A percentile compares a stretch with the other conserved stretches of the same genome.
These are phyloP conservation scores for Mimumesa dahlbomi DNA, from an alignment of 2,888 invertebrate species.

Conservation along the genomic window DNA sequence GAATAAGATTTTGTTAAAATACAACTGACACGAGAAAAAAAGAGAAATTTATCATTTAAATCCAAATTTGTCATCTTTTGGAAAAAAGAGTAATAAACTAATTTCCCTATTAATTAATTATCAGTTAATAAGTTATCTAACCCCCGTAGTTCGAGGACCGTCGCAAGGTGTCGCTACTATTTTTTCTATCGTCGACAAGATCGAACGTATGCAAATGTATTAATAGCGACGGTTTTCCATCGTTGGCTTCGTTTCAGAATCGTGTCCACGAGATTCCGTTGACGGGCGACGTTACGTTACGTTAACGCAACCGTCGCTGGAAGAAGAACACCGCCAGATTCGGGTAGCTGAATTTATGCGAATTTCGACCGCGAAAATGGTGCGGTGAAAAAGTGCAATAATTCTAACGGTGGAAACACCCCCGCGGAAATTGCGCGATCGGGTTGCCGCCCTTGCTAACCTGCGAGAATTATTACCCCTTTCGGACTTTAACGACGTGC, in stretches of 20 bases:
- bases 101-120: too few species aligned
- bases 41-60: too few species aligned
- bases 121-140: too few species aligned
- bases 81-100: too few species aligned
- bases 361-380: not conserved
- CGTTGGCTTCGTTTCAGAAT: slow-evolving; percentile 19
- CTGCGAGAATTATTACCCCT: slow-evolving; percentile 4
- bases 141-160: not conserved
- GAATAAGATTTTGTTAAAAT: too few species aligned
- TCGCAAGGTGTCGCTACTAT: not conserved
- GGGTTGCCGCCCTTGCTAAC: not conserved
- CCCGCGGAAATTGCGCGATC: slow-evolving; percentile 14
- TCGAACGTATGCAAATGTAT: slow-evolving; percentile 17
- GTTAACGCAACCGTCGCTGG: not conserved
- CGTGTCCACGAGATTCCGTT: slow-evolving; percentile 2
- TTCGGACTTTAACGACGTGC: not conserved
- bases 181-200: not conserved
- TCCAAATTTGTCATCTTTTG: too few species aligned
- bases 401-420: slow-evolving; percentile 7
- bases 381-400: slow-evolving; percentile 18
- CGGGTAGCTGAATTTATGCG: slow-evolving; percentile 7
- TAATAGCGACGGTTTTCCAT: slow-evolving; percentile 17
- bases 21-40: too few species aligned
- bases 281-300: slow-evolving; percentile 1
- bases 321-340: not conserved